These are phyloP conservation scores for Trachelipus rathkii DNA, from an alignment of 1,140 invertebrate species.

Conservation along the genomic window DNA sequence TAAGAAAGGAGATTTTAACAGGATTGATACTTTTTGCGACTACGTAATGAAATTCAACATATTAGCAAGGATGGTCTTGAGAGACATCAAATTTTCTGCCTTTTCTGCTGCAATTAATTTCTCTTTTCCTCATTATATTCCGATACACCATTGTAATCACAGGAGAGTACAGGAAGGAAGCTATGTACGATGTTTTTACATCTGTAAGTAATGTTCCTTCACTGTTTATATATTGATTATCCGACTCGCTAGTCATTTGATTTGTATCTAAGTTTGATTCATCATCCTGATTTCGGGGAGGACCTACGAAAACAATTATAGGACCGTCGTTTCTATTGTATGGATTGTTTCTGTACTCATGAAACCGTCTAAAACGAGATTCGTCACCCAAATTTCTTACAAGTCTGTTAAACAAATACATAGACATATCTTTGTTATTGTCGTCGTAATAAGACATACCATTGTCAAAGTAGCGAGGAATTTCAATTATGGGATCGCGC, in stretches of 20 bases:
- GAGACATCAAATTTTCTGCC: too few species aligned
- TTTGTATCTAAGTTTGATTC: not conserved
- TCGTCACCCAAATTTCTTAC: not conserved
- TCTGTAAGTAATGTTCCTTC: not conserved
- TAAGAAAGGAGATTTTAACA: too few species aligned
- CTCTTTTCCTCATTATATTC: too few species aligned
- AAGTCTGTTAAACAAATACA: not conserved
- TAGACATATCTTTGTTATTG: not conserved
- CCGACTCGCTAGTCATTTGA: not conserved
- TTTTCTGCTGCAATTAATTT: too few species aligned
- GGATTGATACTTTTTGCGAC: too few species aligned
- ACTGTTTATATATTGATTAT: not conserved
- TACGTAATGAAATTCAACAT: too few species aligned
- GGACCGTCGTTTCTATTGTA: not conserved
- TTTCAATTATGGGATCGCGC: not conserved
- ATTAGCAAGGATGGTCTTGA: too few species aligned
- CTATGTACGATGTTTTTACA: not conserved
- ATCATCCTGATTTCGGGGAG: not conserved
- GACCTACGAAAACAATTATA: not conserved
- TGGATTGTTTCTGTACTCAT: not conserved
- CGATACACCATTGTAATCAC: too few species aligned
- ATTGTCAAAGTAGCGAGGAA: not conserved
- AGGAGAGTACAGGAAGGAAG: slow-evolving; percentile 2
- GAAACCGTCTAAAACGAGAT: not conserved
- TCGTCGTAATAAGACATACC: not conserved